These are phyloP conservation scores for Fistularia commersonii DNA, from an alignment of 2,797 vertebrate genomes.

Conservation along the genomic window DNA sequence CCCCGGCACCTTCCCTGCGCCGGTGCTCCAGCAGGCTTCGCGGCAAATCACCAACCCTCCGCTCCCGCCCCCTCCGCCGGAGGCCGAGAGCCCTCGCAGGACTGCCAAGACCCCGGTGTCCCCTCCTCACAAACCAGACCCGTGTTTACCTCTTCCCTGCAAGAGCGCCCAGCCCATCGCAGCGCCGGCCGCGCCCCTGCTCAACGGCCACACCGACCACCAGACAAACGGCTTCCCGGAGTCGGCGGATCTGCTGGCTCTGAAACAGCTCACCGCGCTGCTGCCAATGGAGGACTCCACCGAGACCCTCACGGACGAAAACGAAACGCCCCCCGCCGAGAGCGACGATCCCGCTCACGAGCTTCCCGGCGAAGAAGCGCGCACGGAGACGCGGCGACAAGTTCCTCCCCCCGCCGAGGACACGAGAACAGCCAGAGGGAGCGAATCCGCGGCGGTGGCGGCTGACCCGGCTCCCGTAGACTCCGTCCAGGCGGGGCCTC, in stretches of 20 bases:
- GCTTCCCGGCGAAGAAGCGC: conserved; percentile 19
- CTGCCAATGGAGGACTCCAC: conserved; percentile 72
- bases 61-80: conserved; percentile 31
- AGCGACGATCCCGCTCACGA: conserved; percentile 15
- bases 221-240: conserved; percentile 14
- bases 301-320: conserved; percentile 72
- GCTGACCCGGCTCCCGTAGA: conserved; percentile 53
- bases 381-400: conserved; percentile 9
- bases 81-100: conserved; percentile 44
- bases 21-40: conserved; percentile 55
- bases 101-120: conserved; percentile 49
- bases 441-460: too few relatives aligned
- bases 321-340: conserved; percentile 18
- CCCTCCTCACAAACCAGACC: conserved; percentile 45
- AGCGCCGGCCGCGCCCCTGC: conserved; percentile 10
- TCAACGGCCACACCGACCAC: conserved; percentile 22
- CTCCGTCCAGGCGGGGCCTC: conserved; percentile 57
- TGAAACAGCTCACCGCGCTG: conserved; percentile 39
- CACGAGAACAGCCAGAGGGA: too few relatives aligned
- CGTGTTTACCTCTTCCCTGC: conserved; percentile 53
- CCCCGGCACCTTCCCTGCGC: conserved; percentile 40
- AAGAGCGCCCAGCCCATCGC: conserved; percentile 39
- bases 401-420: neutral
- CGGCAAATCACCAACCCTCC: conserved; percentile 47
- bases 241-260: conserved; percentile 38